phyloP scores from a whole-genome alignment of 2,797 vertebrate species.

The Graptemys geographica region DNA sequence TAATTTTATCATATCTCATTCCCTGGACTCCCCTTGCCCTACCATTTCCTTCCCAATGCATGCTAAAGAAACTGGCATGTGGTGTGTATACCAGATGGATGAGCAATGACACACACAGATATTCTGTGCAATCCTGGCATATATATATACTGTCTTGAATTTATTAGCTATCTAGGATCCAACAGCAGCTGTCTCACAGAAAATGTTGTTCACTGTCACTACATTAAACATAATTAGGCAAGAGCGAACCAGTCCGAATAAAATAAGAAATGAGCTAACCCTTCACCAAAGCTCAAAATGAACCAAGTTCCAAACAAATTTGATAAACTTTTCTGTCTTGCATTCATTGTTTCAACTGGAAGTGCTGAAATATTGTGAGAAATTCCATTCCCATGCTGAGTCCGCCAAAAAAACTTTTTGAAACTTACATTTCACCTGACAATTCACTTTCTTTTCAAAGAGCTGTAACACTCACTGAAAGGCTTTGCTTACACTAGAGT shows the following conservation, averaged over 20 bases:
- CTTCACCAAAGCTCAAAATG: not conserved
- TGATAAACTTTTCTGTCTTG: not conserved
- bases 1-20: conserved; percentile 22
- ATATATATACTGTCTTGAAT: conserved; percentile 42
- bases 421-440: not conserved
- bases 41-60: not conserved
- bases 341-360: not conserved
- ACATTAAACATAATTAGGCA: conserved; percentile 37
- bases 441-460: not conserved
- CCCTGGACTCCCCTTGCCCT: not conserved
- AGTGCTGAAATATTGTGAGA: not conserved
- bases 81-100: conserved; percentile 56
- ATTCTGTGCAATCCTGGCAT: conserved; percentile 42
- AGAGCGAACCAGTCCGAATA: not conserved
- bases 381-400: not conserved
- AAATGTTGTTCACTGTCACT: conserved; percentile 4
- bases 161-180: conserved; percentile 38
- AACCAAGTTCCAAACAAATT: not conserved
- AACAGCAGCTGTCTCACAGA: conserved; percentile 44
- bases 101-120: conserved; percentile 29
- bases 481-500: not conserved
- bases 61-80: conserved; percentile 43
- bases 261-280: not conserved
- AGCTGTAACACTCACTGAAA: not conserved
- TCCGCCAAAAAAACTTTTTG: not conserved